Percentiles rank a stretch among this genome's conserved stretches.
Conservation (phyloP, 2,888 invertebrate genomes). For the Caenorhabditis plicata region DNA sequence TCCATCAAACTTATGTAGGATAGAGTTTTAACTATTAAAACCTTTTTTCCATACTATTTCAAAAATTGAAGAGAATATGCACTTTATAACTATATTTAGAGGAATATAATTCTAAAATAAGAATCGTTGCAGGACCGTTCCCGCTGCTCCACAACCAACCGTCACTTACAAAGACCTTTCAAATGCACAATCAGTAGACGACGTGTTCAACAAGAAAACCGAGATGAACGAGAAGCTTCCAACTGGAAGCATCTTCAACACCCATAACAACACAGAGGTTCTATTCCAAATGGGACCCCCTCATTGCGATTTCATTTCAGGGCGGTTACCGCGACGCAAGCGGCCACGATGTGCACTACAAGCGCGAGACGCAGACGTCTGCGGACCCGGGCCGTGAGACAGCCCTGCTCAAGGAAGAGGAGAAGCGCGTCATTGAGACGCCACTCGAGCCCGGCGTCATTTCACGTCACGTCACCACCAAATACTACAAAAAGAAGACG, state of each 20-base stretch:
- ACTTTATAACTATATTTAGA: background rate
- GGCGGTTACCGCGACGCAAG: slow-evolving; percentile 56
- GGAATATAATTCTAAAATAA: background rate
- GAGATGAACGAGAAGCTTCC: slow-evolving; percentile 54
- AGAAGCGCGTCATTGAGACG: slow-evolving; percentile 57
- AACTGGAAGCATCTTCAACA: slow-evolving; percentile 51
- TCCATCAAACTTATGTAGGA: too few species aligned
- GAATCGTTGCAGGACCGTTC: slow-evolving; percentile 18
- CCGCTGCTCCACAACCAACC: slow-evolving; percentile 21
- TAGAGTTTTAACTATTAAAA: too few species aligned
- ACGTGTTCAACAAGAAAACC: slow-evolving; percentile 42
- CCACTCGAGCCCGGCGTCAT: slow-evolving; percentile 61
- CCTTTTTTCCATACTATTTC: too few species aligned
- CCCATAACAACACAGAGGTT: slow-evolving; percentile 53
- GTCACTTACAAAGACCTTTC: slow-evolving; percentile 35
- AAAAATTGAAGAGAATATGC: too few species aligned
- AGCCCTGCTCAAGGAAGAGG: slow-evolving; percentile 58
- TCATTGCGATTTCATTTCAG: too few species aligned
- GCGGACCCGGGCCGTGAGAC: slow-evolving; percentile 58
- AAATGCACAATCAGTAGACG: slow-evolving; percentile 34
- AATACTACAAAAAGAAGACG: slow-evolving; percentile 65
- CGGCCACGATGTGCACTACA: slow-evolving; percentile 60
- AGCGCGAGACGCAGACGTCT: slow-evolving; percentile 55
- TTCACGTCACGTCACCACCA: slow-evolving; percentile 61
- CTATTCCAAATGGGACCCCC: too few species aligned